Percentiles rank a stretch among this genome's conserved stretches.
phyloP scores from a whole-genome alignment of 1,140 invertebrate genomes.

The Holcopasites calliopsidis region DNA sequence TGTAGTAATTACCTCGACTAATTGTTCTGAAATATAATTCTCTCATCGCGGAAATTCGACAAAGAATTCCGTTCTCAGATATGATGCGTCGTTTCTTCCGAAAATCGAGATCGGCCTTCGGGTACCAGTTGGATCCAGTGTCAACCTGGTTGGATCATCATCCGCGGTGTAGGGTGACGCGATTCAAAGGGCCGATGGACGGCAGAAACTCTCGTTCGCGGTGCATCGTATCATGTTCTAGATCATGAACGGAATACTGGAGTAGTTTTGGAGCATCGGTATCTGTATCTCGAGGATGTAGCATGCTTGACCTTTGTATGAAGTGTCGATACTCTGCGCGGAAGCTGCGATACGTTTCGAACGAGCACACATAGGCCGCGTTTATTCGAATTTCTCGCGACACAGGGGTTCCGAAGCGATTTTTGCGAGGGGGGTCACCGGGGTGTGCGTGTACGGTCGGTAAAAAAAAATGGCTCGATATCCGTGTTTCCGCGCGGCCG shows the following conservation, averaged over 20 bases:
- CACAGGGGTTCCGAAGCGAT: neutral
- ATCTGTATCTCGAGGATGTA: neutral
- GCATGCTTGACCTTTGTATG: neutral
- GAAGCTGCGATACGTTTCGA: neutral
- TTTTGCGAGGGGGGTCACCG: neutral
- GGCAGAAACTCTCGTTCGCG: conserved; percentile 48
- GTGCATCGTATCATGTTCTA: conserved; percentile 49
- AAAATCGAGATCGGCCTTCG: conserved; percentile 16
- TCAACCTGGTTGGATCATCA: conserved; percentile 45
- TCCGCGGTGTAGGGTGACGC: conserved; percentile 56
- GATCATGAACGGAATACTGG: conserved; percentile 17
- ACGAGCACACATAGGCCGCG: neutral
- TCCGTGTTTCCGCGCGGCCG: conserved; percentile 32
- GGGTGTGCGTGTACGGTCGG: neutral
- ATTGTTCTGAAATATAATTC: no score
- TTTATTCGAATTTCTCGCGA: conserved; percentile 10
- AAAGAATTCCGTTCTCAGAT: no score
- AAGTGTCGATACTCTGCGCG: neutral
- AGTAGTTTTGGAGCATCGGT: neutral
- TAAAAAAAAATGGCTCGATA: conserved; percentile 47
- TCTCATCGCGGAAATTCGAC: conserved; percentile 39
- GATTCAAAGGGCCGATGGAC: conserved; percentile 59
- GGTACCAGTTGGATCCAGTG: conserved; percentile 49
- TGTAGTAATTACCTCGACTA: no score
- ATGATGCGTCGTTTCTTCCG: conserved; percentile 1